phyloP scores from a whole-genome alignment of 2,113 vertebrate species.

The Eidolon helvum region DNA sequence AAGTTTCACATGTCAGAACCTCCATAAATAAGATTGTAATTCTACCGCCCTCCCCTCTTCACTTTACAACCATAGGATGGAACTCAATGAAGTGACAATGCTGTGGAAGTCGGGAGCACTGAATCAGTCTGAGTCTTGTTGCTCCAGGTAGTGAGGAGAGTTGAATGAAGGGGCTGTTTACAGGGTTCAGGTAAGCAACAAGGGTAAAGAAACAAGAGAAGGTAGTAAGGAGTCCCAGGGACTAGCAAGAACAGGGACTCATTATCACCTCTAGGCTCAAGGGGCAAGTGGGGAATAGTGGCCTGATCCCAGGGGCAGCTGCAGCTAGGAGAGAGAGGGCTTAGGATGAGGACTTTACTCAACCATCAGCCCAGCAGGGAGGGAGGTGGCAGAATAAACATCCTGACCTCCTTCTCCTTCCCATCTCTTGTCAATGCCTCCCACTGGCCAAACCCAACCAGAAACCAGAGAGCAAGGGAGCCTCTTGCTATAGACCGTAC shows the following conservation, averaged over 20 bases:
- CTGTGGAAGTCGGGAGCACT: neutral
- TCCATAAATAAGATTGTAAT: neutral
- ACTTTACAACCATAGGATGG: neutral
- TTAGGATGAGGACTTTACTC: neutral
- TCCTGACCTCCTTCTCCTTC: neutral
- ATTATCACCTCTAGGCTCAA: neutral
- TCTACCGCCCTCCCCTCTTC: neutral
- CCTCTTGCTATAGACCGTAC: neutral
- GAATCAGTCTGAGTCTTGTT: neutral
- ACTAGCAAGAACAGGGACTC: neutral
- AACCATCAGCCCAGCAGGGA: neutral
- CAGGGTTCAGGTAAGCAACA: neutral
- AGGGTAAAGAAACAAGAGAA: neutral
- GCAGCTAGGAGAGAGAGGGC: neutral
- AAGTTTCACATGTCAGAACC: neutral
- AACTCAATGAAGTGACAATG: neutral
- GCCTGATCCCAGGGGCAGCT: neutral
- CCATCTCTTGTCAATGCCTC: neutral
- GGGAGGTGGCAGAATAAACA: neutral
- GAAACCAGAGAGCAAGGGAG: neutral
- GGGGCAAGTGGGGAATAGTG: neutral
- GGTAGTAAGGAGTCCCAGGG: neutral
- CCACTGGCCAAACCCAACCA: neutral
- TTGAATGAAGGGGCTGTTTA: neutral
- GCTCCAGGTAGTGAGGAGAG: neutral